Conservation (phyloP, 1,140 invertebrate species). For the Druon quercuslanigerum region DNA sequence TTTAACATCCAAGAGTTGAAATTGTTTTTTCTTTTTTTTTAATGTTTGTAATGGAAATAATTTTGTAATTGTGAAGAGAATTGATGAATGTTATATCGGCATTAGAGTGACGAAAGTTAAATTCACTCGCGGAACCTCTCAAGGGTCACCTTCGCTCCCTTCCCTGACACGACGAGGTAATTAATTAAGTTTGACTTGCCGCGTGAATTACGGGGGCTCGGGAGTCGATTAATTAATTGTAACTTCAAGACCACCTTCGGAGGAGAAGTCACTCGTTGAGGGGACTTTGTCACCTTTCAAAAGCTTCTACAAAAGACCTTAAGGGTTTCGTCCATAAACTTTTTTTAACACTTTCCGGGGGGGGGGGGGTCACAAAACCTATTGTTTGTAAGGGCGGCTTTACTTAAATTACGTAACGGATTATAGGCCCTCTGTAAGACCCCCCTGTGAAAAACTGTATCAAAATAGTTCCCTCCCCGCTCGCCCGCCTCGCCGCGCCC, state of each 20-base stretch:
- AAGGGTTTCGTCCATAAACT: too few species aligned
- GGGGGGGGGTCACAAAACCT: too few species aligned
- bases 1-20: too few species aligned
- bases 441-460: too few species aligned
- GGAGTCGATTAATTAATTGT: slow-evolving; percentile 67
- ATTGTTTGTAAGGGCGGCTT: too few species aligned
- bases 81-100: slow-evolving; percentile 3
- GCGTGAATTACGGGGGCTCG: slow-evolving; percentile 62
- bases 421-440: too few species aligned
- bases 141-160: neutral
- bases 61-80: neutral
- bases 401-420: too few species aligned
- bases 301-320: slow-evolving; percentile 53
- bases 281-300: slow-evolving; percentile 69
- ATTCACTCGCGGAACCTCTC: neutral
- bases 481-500: too few species aligned
- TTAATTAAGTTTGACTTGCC: slow-evolving; percentile 70
- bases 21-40: too few species aligned
- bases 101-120: slow-evolving; percentile 29
- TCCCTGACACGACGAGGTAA: slow-evolving; percentile 49
- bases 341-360: too few species aligned
- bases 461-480: too few species aligned
- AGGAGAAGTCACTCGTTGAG: slow-evolving; percentile 40
- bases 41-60: neutral
- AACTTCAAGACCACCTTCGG: slow-evolving; percentile 52